These are phyloP conservation scores for Stichopus horrens DNA, from an alignment of 53 echinoderm and acorn worm species.

Conservation along the genomic window DNA sequence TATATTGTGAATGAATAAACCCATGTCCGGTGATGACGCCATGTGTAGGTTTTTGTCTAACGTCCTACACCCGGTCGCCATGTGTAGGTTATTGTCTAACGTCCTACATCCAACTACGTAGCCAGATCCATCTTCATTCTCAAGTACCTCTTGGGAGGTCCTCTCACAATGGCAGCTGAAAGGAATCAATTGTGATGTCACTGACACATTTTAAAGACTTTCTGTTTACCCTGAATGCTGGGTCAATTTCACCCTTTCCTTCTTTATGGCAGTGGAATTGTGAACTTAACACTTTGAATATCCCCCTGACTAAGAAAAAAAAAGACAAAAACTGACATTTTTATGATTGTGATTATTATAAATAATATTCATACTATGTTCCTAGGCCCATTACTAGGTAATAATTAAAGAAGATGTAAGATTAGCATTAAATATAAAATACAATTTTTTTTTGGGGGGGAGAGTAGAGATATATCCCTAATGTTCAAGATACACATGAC, in stretches of 20 bases:
- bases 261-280: neutral
- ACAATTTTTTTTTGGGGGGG: neutral
- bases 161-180: too few species aligned
- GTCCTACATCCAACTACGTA: neutral
- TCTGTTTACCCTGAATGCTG: neutral
- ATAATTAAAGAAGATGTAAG: neutral
- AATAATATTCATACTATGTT: slow-evolving; percentile 30
- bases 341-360: slow-evolving; percentile 3
- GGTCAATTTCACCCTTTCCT: neutral
- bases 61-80: neutral
- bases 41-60: neutral
- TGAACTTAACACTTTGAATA: slow-evolving; percentile 10
- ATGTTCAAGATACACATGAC: slow-evolving; percentile 21
- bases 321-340: neutral
- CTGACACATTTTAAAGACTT: neutral
- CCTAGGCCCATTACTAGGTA: slow-evolving; percentile 8
- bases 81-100: neutral
- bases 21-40: too few species aligned
- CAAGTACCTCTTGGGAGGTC: neutral
- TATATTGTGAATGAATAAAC: too few species aligned
- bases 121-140: neutral
- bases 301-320: neutral
- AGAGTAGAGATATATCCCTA: neutral
- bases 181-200: neutral
- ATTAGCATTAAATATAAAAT: neutral